Evolutionary conservation across 2,797 vertebrate species (phyloP).

Genomic region (Propithecus perrieri): DNA sequence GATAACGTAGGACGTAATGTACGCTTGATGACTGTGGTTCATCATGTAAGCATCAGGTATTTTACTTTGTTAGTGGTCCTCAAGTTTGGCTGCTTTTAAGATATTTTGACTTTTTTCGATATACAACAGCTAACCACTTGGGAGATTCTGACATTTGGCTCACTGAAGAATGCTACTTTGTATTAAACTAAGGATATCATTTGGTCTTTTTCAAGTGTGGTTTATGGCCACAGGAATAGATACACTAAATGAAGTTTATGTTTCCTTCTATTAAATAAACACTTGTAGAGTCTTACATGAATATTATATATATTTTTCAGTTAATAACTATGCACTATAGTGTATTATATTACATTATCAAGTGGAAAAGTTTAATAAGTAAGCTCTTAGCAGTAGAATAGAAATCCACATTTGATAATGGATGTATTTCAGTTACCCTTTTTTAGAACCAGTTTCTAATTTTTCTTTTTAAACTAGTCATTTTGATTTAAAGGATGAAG

Average conservation of each 20-base stretch:
- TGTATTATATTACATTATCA: neutral
- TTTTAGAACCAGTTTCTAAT: constrained; percentile 28
- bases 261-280: constrained; percentile 43
- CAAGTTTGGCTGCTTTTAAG: constrained; percentile 12
- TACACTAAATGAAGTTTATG: neutral
- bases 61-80: neutral
- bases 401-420: constrained; percentile 7
- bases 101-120: constrained; percentile 7
- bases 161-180: neutral
- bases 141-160: neutral
- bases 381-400: neutral
- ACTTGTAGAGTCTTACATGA: neutral
- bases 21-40: neutral
- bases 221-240: neutral
- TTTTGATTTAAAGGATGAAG: constrained; percentile 36
- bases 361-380: neutral
- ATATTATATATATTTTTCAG: neutral
- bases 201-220: neutral
- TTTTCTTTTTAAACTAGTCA: constrained; percentile 21
- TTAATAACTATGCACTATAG: neutral
- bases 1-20: neutral
- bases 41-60: neutral
- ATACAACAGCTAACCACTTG: neutral
- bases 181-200: constrained; percentile 24
- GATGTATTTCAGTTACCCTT: neutral